Evolutionary conservation across 2,113 vertebrate genomes (phyloP), one percentile per base, ranked within the genome.

Genomic region (Dascyllus trimaculatus): DNA sequence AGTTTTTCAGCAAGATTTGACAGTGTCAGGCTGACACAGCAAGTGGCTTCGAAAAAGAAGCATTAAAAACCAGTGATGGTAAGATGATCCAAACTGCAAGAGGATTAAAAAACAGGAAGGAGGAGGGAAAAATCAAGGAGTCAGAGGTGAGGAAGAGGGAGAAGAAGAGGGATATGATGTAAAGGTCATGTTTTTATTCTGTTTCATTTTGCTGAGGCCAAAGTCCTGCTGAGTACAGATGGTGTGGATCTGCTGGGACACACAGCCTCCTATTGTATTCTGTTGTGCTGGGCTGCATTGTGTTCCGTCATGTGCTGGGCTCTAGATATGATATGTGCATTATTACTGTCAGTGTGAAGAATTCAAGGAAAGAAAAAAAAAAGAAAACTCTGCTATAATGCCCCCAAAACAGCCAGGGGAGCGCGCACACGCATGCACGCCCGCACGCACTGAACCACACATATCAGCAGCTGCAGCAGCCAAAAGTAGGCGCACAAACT

Each of bases 161-260:
- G 65, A 59, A 46, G 52, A 73, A 35, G 68, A 69, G 57, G 51
- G 60, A 65, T 54, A 60, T 43, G 65, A n/a, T 71, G 75, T 85
- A 35, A 81, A 88, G 68, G 73, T 79, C 74, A 79, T 70, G 71
- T 85, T 84, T 88, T 82, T 80, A 80, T 82, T 85, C 83, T 45
- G 66, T 85, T 89, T 87, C 72, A 86, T 87, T 86, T 75, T 22
- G n/a, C 59, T 26, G 72, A 84, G 71, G 77, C 71, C 75, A 78
- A 48, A 78, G 29, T 66, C 38, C 81, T 2, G 52, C 38, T 43
- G 46, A 48, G 38, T 32, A 38, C 35, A 66, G 62, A 32, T 15
- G 43, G 40, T 72, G 81, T 58, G 46, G 35, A 67, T 87, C 58
- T 71, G 61, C 75, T 75, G 70, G 76, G 72, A 80, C 71, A 84